Evolutionary conservation across 2,113 vertebrate genomes (phyloP).

Genomic region (Otolemur garnettii): DNA sequence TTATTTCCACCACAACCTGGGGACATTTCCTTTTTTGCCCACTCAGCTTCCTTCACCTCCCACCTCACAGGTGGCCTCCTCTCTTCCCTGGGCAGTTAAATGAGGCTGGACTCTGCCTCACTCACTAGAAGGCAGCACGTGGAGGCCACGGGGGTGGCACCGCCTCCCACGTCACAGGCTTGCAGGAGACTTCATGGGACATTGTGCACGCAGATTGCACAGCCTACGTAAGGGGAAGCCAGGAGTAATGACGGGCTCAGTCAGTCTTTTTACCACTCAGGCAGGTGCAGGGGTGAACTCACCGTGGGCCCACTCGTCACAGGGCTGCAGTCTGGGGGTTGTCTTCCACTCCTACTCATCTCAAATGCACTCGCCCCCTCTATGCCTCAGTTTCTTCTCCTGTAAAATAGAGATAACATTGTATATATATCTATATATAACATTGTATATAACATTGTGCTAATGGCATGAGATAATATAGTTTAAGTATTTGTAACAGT

Average conservation of each 20-base stretch:
- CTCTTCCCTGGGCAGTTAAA: not conserved
- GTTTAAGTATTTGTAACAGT: not conserved
- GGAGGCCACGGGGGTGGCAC: not conserved
- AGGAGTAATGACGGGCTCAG: not conserved
- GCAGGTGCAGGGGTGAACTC: not conserved
- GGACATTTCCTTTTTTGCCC: not conserved
- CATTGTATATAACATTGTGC: not conserved
- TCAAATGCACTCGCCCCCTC: no score
- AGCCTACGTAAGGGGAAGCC: not conserved
- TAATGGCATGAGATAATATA: not conserved
- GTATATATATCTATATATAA: no score
- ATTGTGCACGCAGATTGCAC: not conserved
- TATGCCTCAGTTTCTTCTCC: not conserved
- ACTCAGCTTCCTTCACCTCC: accelerated
- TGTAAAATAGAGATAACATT: not conserved
- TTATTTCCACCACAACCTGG: not conserved
- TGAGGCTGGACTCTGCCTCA: not conserved
- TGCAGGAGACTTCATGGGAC: not conserved
- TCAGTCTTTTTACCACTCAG: not conserved
- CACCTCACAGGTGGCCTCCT: not conserved
- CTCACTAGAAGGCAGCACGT: no score
- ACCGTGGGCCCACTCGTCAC: not conserved
- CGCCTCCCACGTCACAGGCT: no score
- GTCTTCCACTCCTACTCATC: not conserved
- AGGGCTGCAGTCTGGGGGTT: not conserved